phyloP scores from a whole-genome alignment of 92 coral and sea anemone species.

The Phymanthus crucifer region DNA sequence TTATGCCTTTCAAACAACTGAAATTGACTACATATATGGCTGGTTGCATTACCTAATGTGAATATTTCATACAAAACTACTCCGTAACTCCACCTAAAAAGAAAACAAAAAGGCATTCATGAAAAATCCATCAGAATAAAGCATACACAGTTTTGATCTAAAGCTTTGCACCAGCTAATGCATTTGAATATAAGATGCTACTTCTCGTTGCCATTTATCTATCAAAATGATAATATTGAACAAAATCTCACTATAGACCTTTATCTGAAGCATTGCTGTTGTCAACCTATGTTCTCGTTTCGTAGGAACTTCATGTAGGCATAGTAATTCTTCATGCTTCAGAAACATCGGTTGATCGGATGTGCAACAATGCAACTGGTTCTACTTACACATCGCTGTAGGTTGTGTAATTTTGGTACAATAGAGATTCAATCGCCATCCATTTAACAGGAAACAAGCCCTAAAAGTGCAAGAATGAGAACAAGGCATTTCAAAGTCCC shows the following conservation, averaged over 20 bases:
- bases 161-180: background rate
- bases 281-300: too few species aligned
- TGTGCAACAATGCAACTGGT: background rate
- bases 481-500: background rate
- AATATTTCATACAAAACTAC: conserved; percentile 26
- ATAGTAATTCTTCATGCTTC: too few species aligned
- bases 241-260: too few species aligned
- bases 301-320: too few species aligned
- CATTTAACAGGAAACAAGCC: conserved; percentile 26
- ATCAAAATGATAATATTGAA: too few species aligned
- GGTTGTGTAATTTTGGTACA: conserved; percentile 19
- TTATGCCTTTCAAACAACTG: too few species aligned
- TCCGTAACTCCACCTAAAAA: conserved; percentile 31
- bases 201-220: too few species aligned
- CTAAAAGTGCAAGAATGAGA: background rate
- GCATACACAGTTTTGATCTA: background rate
- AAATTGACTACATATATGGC: too few species aligned
- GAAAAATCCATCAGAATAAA: background rate
- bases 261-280: too few species aligned
- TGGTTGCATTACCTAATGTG: conserved; percentile 14
- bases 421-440: conserved; percentile 28
- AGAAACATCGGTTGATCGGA: too few species aligned
- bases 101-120: too few species aligned
- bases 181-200: too few species aligned
- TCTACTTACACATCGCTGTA: conserved; percentile 31